Evolutionary conservation across 2,888 invertebrate genomes (phyloP), one percentile per base, ranked within the genome.

Genomic region (Nephrotoma flavescens): DNA sequence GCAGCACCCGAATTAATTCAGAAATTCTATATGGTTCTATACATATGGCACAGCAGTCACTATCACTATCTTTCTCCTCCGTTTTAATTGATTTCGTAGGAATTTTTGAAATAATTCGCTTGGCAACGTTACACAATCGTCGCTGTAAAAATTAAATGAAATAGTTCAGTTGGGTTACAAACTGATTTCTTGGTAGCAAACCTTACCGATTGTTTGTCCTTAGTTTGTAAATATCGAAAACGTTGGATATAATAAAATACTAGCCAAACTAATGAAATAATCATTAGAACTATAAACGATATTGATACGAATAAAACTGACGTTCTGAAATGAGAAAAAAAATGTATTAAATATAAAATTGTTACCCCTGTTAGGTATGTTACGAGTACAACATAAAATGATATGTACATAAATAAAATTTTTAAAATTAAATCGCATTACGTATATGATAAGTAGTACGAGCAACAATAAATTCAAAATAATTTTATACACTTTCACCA

Each of bases 231-330:
- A 91, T 98, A 98, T 87, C 98, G 93, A 92, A 98, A 98, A 89
- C 98, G 93, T 92, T 98, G 98, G 86, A 98, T 96, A 92, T 98
- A 98, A 93, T 98, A 98, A 92, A 98, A 98, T 87, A 98, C 96
- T 83, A 98, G 94, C 98, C 98, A 98, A 41, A 98, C 97, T 89
- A 98, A 92, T 0, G 97, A 97, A 88, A 98, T 97, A 89, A 98
- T 95, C 97, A 98, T 97, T 89, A 98, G 93, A 88, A 98, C 96
- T 89, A 98, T 97, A 93, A 98, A 98, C 1, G 98, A 98, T 89
- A 98, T 97, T 88, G 98, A 97, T 87, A 98, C 98, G 92, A 98
- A 98, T 89, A 98, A 93, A 89, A 98, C 97, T 0, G 97, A 97
- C 9, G 97, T 97, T 91, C 96, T 96, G 94, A 0, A 94, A 93